phyloP scores from a whole-genome alignment of 2,113 vertebrate genomes.

The Sialia sialis region DNA sequence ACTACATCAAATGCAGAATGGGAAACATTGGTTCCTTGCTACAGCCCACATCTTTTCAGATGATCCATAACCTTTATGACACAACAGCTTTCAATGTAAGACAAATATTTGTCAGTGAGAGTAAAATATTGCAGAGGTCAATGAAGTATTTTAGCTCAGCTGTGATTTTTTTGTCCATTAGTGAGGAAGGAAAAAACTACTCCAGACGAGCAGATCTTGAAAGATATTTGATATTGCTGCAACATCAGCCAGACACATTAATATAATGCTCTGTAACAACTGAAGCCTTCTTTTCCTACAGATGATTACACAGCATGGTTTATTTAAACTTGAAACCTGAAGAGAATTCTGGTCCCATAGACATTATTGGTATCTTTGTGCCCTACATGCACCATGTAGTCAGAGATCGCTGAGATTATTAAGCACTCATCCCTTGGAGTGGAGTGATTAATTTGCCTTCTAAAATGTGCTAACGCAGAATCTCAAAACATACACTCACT shows the following conservation, averaged over 20 bases:
- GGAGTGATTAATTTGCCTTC: conserved; percentile 40
- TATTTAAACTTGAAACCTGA: conserved; percentile 52
- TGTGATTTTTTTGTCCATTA: not conserved
- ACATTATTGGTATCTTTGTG: not conserved
- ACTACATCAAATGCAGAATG: not conserved
- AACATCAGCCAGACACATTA: not conserved
- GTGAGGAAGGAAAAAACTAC: conserved; percentile 1
- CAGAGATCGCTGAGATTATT: conserved; percentile 7
- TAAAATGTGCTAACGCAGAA: not conserved
- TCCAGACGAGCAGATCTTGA: conserved; percentile 5
- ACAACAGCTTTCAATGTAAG: not conserved
- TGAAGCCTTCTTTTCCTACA: not conserved
- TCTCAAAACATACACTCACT: not conserved
- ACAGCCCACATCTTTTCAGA: not conserved
- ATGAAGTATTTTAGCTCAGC: not conserved
- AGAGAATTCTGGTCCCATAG: not conserved
- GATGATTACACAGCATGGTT: not conserved
- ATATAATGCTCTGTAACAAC: not conserved
- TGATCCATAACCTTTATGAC: not conserved
- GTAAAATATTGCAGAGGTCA: not conserved
- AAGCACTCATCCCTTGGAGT: not conserved
- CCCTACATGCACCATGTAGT: not conserved
- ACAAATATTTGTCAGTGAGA: conserved; percentile 5
- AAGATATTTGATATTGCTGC: conserved; percentile 27
- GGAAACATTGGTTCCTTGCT: not conserved